Evolutionary conservation across 2,113 vertebrate species (phyloP).

Genomic region (Perca schrenkii): DNA sequence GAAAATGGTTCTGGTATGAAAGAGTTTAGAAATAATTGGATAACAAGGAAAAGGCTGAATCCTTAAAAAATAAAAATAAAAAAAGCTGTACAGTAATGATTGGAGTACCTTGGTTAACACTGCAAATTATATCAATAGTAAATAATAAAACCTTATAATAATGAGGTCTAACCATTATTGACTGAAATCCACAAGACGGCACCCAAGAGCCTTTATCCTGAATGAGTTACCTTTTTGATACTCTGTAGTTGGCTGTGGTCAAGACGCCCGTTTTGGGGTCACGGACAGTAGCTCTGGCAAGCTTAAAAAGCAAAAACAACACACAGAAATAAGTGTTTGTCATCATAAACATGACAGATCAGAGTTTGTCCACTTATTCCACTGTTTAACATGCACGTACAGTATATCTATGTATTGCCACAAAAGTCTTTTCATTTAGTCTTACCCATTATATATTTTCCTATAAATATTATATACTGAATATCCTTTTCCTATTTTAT

Average conservation of each 20-base stretch:
- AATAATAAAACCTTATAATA: neutral
- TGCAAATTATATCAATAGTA: neutral
- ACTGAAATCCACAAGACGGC: neutral
- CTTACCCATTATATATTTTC: too few relatives aligned
- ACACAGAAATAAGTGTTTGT: neutral
- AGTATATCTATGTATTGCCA: neutral
- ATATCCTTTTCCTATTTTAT: too few relatives aligned
- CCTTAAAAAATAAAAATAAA: neutral
- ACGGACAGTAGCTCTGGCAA: slow-evolving; percentile 95
- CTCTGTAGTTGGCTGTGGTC: slow-evolving; percentile 95
- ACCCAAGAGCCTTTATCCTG: neutral
- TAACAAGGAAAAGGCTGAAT: neutral
- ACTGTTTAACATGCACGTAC: neutral
- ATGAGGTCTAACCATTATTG: neutral
- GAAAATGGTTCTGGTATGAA: neutral
- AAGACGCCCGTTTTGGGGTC: slow-evolving; percentile 97
- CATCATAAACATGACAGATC: too few relatives aligned
- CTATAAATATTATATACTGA: too few relatives aligned
- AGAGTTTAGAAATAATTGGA: neutral
- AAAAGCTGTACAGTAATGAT: neutral
- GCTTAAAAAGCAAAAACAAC: slow-evolving; percentile 78
- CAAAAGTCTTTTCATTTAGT: too few relatives aligned
- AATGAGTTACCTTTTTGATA: slow-evolving; percentile 94
- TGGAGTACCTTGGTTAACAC: neutral
- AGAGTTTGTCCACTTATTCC: neutral